These are phyloP conservation scores for Anolis carolinensis DNA, from an alignment of 2,113 vertebrate species.

Conservation along the genomic window DNA sequence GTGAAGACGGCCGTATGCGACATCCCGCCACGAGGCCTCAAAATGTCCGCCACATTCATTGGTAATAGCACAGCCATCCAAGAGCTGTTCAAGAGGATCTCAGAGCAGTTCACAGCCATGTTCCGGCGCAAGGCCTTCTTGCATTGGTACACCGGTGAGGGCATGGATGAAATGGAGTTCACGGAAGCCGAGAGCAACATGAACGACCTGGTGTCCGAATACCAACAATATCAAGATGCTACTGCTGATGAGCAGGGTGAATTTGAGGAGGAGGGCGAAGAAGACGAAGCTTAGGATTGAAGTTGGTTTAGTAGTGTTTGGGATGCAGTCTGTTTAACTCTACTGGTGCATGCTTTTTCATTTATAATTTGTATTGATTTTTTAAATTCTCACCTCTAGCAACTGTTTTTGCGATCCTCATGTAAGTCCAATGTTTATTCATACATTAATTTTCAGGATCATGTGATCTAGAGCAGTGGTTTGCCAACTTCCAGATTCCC, in stretches of 20 bases:
- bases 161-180: slow-evolving; percentile 86
- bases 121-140: slow-evolving; percentile 75
- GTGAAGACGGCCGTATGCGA: slow-evolving; percentile 77
- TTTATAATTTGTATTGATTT: slow-evolving; percentile 5
- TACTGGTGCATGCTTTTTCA: slow-evolving; percentile 68
- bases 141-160: slow-evolving; percentile 79
- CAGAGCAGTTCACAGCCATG: slow-evolving; percentile 74
- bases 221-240: slow-evolving; percentile 87
- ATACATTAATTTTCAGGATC: neutral
- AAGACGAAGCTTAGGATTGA: slow-evolving; percentile 72
- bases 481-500: too few relatives aligned
- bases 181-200: slow-evolving; percentile 69
- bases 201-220: slow-evolving; percentile 84
- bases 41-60: slow-evolving; percentile 70
- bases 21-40: slow-evolving; percentile 78
- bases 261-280: slow-evolving; percentile 83
- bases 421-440: slow-evolving; percentile 27
- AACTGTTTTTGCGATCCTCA: slow-evolving; percentile 37
- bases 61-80: slow-evolving; percentile 64
- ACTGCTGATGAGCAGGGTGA: slow-evolving; percentile 84
- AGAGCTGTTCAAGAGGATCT: slow-evolving; percentile 72
- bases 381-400: slow-evolving; percentile 27
- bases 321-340: slow-evolving; percentile 51
- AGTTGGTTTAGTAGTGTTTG: slow-evolving; percentile 54
- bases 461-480: neutral